These are phyloP conservation scores for Netelia virgata DNA, from an alignment of 2,888 invertebrate genomes.

Conservation along the genomic window DNA sequence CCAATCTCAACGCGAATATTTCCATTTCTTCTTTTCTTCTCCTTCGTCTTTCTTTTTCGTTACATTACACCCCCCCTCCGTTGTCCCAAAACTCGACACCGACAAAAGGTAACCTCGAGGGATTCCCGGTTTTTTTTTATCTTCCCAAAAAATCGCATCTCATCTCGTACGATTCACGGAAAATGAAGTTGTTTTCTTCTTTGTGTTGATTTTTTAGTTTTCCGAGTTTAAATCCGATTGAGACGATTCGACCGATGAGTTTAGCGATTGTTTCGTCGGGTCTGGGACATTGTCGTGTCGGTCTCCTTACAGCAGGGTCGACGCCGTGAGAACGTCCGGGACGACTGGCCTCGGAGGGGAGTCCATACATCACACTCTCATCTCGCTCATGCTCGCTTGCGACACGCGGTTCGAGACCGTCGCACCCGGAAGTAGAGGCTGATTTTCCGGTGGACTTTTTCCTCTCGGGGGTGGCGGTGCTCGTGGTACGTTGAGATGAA, in stretches of 20 bases:
- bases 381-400: constrained; percentile 94
- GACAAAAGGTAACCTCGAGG: constrained; percentile 42
- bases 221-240: constrained; percentile 16
- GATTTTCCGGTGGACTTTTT: constrained; percentile 87
- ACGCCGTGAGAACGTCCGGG: constrained; percentile 82
- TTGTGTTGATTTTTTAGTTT: constrained; percentile 14
- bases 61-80: constrained; percentile 68
- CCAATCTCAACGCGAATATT: constrained; percentile 1
- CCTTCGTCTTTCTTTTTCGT: constrained; percentile 9
- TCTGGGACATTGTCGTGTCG: constrained; percentile 52
- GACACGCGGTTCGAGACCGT: constrained; percentile 89
- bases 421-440: constrained; percentile 85
- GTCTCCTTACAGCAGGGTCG: constrained; percentile 79
- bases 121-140: neutral
- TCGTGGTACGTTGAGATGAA: constrained; percentile 87
- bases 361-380: constrained; percentile 92
- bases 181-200: constrained; percentile 19
- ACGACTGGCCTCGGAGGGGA: constrained; percentile 83
- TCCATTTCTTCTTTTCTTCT: constrained; percentile 35
- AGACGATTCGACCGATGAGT: constrained; percentile 30
- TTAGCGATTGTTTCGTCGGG: constrained; percentile 44
- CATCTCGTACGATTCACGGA: too few relatives aligned
- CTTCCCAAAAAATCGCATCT: constrained; percentile 45
- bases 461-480: constrained; percentile 87
- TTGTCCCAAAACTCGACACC: constrained; percentile 64